Evolutionary conservation across 2,113 vertebrate genomes (phyloP).

Genomic region (Bettongia penicillata): DNA sequence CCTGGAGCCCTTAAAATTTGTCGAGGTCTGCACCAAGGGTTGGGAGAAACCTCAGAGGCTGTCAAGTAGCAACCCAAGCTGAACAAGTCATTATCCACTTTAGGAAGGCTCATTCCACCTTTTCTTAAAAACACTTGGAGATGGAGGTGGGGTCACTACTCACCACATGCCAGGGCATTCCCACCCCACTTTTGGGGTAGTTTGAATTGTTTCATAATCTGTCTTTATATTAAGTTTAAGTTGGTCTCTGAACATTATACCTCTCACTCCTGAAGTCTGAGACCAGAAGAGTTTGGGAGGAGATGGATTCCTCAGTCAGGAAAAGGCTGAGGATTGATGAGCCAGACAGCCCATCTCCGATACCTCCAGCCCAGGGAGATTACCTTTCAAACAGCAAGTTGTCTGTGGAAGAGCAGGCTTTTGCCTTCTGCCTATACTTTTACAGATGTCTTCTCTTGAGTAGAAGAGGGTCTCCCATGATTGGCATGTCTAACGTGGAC

Average conservation of each 20-base stretch:
- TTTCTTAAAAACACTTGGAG: not conserved
- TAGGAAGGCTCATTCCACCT: not conserved
- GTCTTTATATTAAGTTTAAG: not conserved
- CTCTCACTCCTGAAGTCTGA: not conserved
- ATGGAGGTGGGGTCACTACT: not conserved
- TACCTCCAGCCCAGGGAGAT: not conserved
- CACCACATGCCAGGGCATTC: fast-evolving
- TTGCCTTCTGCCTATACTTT: not conserved
- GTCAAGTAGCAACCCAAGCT: not conserved
- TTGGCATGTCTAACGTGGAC: not conserved
- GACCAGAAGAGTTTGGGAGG: not conserved
- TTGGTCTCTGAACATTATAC: not conserved
- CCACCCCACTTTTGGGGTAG: not conserved
- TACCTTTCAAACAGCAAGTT: not conserved
- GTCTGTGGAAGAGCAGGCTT: not conserved
- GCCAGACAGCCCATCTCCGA: not conserved
- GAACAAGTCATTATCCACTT: not conserved
- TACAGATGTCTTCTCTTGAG: not conserved
- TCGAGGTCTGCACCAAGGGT: not conserved
- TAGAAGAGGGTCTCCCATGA: not conserved
- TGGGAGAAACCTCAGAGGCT: not conserved
- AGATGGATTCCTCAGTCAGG: not conserved
- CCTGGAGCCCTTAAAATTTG: not conserved
- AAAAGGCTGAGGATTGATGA: not conserved
- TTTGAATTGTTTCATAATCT: not conserved